Evolutionary conservation across 2,797 vertebrate genomes (phyloP).

Genomic region (Phylloscopus collybita): DNA sequence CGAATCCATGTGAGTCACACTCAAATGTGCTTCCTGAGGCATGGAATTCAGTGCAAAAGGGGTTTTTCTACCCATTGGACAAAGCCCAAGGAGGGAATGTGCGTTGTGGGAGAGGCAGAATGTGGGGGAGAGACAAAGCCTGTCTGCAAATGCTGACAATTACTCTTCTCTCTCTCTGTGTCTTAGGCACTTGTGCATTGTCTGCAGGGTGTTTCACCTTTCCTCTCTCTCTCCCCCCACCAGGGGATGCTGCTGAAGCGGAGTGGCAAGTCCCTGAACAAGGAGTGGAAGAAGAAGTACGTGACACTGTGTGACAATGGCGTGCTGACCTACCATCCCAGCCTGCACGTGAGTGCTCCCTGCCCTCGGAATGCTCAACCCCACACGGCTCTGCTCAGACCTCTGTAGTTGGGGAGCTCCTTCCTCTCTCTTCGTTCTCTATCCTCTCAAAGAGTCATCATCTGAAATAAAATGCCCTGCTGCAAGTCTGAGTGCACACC

Average conservation of each 20-base stretch:
- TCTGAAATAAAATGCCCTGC: not conserved
- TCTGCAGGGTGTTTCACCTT: not conserved
- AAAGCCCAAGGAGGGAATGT: not conserved
- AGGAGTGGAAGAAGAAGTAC: conserved; percentile 99
- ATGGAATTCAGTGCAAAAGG: not conserved
- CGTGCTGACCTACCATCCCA: conserved; percentile 95
- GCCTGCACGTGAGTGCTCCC: conserved; percentile 86
- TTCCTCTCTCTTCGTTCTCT: not conserved
- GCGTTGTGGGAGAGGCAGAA: not conserved
- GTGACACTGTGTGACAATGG: conserved; percentile 96
- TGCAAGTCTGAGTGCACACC: not conserved
- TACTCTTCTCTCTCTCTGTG: not conserved
- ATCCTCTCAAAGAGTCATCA: not conserved
- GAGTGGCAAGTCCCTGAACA: conserved; percentile 94
- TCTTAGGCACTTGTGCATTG: not conserved
- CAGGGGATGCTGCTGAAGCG: conserved; percentile 97
- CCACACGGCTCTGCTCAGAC: fast-evolving
- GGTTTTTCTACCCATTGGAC: not conserved
- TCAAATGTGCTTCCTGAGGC: not conserved
- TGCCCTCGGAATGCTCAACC: fast-evolving
- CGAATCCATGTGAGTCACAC: not conserved
- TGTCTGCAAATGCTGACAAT: not conserved
- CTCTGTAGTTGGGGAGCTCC: not conserved
- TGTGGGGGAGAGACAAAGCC: not conserved
- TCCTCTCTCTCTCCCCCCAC: not conserved